Conservation (phyloP, 1,140 invertebrate genomes). For the Campoletis sonorensis region DNA sequence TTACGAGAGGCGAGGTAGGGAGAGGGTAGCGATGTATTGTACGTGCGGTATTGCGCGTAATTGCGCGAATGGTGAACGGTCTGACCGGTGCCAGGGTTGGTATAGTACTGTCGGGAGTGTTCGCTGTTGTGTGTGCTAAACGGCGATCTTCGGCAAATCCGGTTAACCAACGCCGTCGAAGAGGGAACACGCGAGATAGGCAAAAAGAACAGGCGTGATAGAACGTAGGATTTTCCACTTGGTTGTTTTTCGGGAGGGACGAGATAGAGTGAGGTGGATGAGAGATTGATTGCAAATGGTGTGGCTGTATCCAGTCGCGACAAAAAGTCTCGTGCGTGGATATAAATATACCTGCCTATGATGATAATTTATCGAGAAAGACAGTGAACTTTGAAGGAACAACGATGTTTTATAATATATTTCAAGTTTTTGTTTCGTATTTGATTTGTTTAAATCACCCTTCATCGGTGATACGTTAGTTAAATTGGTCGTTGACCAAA, state of each 20-base stretch:
- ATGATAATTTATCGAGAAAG: not conserved
- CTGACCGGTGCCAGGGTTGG: conserved; percentile 10
- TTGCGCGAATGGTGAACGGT: conserved; percentile 42
- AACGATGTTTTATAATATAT: too few relatives aligned
- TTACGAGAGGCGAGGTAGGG: not conserved
- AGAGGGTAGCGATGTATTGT: conserved; percentile 28
- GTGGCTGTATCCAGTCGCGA: too few relatives aligned
- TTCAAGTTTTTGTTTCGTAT: too few relatives aligned
- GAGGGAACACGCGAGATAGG: not conserved
- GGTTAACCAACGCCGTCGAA: conserved; percentile 27
- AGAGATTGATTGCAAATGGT: conserved; percentile 39
- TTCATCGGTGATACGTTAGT: too few relatives aligned
- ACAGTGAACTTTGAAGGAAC: not conserved
- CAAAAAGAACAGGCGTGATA: not conserved
- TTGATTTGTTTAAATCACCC: not conserved
- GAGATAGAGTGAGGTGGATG: conserved; percentile 2
- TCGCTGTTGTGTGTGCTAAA: conserved; percentile 22
- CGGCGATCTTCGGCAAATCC: conserved; percentile 32
- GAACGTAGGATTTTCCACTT: conserved; percentile 13
- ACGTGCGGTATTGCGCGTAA: conserved; percentile 43
- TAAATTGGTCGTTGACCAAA: not conserved
- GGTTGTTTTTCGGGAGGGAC: conserved; percentile 25
- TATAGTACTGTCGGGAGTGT: conserved; percentile 16
- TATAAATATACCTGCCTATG: not conserved
- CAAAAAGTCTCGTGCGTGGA: not conserved